Base-by-base conservation (phyloP, 2,113 vertebrate species). In the Thalassarche chlororhynchos region DNA sequence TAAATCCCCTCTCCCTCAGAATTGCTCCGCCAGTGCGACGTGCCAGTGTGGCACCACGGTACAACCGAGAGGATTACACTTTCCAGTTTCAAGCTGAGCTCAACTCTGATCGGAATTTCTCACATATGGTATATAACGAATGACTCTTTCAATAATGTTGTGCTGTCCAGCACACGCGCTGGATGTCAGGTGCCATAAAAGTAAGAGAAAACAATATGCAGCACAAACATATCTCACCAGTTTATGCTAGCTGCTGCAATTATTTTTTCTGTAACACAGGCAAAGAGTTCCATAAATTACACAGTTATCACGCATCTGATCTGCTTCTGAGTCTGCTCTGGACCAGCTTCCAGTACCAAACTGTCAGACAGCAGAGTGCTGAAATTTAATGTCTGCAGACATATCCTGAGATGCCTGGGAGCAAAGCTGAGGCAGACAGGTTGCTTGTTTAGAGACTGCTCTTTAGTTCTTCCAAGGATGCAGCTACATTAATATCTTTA, bases 271-370 rank as follows among this genome's bases (percentile, higher is more conserved):
- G 60, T 31, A 57, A 57, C 84, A 8, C 10, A 7, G 72, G 86
- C 52, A 42, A 93, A 85, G 68, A 90, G 49, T 51, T 88, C 92
- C 89, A 92, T 91, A 72, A 93, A 90, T 97, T 62, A 62, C 93
- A 68, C 34, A 77, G 82, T 81, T 86, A 92, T 84, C 87, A 54
- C 86, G 87, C 83, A 70, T 58, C 81, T 62, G 78, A 94, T 93
- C 81, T 55, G 89, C 76, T 79, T 42, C 89, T 11, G 80, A 58
- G 69, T 9, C 75, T 51, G 86, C 77, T 69, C 60, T 9, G 81
- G 95, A 69, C 65, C 75, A 24, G 55, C 61, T 90, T 78, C 84
- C 91, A 96, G 61, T 31, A 55, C 81, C 89, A 17, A 89, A 14
- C 52, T 89, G 91, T 81, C 94, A 93, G 87, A 16, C 65, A 58